Conservation (phyloP, 2,113 vertebrate genomes). For the Bufo gargarizans region DNA sequence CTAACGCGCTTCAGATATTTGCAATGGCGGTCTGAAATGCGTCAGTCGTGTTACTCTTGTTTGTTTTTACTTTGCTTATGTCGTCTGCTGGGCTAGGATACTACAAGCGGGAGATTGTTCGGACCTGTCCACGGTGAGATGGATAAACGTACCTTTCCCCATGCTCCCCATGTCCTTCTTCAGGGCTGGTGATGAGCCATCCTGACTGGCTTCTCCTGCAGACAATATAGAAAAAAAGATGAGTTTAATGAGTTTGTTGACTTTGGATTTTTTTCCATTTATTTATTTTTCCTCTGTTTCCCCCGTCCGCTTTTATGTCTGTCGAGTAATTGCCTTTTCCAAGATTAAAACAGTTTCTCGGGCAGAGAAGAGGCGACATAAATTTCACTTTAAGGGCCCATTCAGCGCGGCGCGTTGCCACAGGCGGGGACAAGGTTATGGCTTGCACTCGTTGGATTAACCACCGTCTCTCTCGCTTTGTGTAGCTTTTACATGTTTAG, state of each 20-base stretch:
- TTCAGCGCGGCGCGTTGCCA: slow-evolving; percentile 26
- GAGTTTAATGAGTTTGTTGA: slow-evolving; percentile 31
- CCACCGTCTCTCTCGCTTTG: neutral
- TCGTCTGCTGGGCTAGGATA: neutral
- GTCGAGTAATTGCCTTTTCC: slow-evolving; percentile 50
- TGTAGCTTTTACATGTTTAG: slow-evolving; percentile 29
- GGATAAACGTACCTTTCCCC: slow-evolving; percentile 88
- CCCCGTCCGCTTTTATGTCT: slow-evolving; percentile 26
- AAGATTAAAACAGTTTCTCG: slow-evolving; percentile 49
- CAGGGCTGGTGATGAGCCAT: slow-evolving; percentile 83
- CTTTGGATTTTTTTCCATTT: slow-evolving; percentile 15
- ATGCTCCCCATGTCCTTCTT: slow-evolving; percentile 97
- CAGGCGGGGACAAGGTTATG: slow-evolving; percentile 25
- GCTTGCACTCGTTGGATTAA: slow-evolving; percentile 15
- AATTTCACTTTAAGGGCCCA: slow-evolving; percentile 53
- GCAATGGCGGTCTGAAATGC: neutral
- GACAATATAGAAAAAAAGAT: slow-evolving; percentile 4
- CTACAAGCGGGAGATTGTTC: neutral
- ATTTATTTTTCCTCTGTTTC: neutral
- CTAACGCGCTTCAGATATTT: neutral
- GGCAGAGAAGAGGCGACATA: slow-evolving; percentile 45
- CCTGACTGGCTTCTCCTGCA: slow-evolving; percentile 86
- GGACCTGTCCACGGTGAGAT: neutral
- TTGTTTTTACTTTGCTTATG: too few relatives aligned
- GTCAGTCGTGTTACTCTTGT: neutral